These are phyloP conservation scores for Drosophila nigritarsus DNA, from an alignment of 2,888 invertebrate genomes.

Conservation along the genomic window DNA sequence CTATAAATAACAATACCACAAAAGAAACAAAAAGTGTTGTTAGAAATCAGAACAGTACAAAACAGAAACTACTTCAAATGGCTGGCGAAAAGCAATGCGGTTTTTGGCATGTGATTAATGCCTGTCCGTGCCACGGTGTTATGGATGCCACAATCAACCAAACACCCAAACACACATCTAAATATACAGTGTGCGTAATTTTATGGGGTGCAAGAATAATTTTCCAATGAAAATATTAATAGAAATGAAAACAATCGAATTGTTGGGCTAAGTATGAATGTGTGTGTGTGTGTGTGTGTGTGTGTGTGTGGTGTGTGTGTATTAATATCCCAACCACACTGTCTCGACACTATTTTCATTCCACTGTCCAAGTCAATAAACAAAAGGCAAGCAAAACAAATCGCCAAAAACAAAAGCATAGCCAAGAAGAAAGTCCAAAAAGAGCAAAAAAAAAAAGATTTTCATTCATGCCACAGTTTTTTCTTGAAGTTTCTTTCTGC, in stretches of 20 bases:
- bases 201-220: conserved; percentile 76
- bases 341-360: conserved; percentile 57
- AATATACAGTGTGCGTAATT: conserved; percentile 32
- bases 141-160: conserved; percentile 24
- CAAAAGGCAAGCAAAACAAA: conserved; percentile 58
- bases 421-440: conserved; percentile 45
- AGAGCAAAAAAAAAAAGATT: conserved; percentile 9
- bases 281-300: background rate
- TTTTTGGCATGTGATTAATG: conserved; percentile 70
- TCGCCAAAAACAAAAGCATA: conserved; percentile 18
- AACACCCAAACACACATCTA: background rate
- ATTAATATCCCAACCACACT: conserved; percentile 10
- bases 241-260: conserved; percentile 73
- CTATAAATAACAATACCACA: conserved; percentile 61
- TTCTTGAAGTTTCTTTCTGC: background rate
- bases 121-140: conserved; percentile 66
- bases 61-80: conserved; percentile 59
- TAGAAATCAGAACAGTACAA: conserved; percentile 44
- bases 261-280: conserved; percentile 51
- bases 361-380: conserved; percentile 68
- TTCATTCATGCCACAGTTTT: conserved; percentile 52
- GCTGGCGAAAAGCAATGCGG: conserved; percentile 32
- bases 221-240: conserved; percentile 77
- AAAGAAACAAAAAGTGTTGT: conserved; percentile 18
- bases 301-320: background rate